A percentile compares a stretch with the other conserved stretches of the same genome.
phyloP scores from a whole-genome alignment of 2,797 vertebrate genomes.

The Falco novaeseelandiae region DNA sequence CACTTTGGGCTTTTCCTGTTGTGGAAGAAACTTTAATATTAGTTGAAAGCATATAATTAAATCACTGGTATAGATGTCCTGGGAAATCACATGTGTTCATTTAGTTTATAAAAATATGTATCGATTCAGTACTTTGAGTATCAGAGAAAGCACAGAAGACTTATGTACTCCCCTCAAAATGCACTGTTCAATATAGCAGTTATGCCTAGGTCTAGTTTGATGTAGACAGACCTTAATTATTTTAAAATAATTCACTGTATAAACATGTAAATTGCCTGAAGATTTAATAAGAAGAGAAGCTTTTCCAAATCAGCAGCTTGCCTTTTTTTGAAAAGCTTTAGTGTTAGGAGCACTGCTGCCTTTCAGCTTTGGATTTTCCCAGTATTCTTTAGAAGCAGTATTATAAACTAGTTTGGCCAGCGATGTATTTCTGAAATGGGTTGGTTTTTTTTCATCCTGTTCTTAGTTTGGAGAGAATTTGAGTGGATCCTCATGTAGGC shows the following conservation, averaged over 20 bases:
- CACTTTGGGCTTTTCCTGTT: background rate
- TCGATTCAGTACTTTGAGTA: background rate
- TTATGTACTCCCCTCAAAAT: background rate
- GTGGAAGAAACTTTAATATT: background rate
- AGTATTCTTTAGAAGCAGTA: background rate
- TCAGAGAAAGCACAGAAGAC: background rate
- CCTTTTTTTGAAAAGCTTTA: background rate
- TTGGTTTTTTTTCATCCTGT: background rate
- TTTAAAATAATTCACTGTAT: background rate
- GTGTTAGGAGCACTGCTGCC: background rate
- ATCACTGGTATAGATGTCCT: background rate
- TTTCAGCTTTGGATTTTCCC: background rate
- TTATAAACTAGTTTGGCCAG: background rate
- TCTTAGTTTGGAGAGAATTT: background rate
- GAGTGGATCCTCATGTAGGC: background rate
- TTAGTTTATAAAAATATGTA: background rate
- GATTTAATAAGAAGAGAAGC: background rate
- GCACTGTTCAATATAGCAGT: background rate
- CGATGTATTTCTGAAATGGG: background rate
- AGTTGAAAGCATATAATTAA: slow-evolving; percentile 8
- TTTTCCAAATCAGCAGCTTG: background rate
- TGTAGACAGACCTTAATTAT: background rate
- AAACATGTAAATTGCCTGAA: background rate
- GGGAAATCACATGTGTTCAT: background rate
- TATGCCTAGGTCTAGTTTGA: background rate